phyloP scores from a whole-genome alignment of 2,797 vertebrate genomes.

The Spondyliosoma cantharus region DNA sequence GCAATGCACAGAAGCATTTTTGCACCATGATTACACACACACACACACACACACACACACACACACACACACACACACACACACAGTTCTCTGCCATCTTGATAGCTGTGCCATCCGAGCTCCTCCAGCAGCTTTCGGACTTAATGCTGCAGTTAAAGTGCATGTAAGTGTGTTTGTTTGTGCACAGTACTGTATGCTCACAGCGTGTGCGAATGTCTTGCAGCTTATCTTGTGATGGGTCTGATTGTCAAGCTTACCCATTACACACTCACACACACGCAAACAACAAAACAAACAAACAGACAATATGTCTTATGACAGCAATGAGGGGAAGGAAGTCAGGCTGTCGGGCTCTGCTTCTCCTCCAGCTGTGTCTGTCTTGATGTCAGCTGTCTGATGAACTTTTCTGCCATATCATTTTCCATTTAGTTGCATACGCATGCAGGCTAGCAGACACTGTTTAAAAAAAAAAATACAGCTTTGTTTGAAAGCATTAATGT shows the following conservation, averaged over 20 bases:
- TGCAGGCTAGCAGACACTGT: not conserved
- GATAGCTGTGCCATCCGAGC: constrained; percentile 31
- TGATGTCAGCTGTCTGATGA: constrained; percentile 18
- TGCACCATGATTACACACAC: constrained; percentile 3
- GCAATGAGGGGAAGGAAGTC: constrained; percentile 26
- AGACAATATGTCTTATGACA: constrained; percentile 52
- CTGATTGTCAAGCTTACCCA: constrained; percentile 17
- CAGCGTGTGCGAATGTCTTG: constrained; percentile 10
- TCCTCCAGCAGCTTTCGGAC: constrained; percentile 27
- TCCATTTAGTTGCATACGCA: no score
- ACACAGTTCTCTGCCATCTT: constrained; percentile 33
- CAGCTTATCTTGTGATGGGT: constrained; percentile 53
- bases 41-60: constrained; percentile 3
- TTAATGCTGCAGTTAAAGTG: constrained; percentile 3
- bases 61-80: constrained; percentile 1
- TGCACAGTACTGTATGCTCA: not conserved
- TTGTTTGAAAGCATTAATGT: constrained; percentile 1
- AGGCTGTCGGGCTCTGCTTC: constrained; percentile 12
- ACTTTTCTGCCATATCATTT: not conserved
- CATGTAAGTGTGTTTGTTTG: not conserved
- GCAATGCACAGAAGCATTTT: not conserved
- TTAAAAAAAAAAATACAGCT: not conserved
- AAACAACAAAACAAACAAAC: not conserved
- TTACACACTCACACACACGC: constrained; percentile 16
- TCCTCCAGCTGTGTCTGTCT: constrained; percentile 21